A percentile compares a stretch with the other conserved stretches of the same genome.
Conservation (phyloP, 2,113 vertebrate species). For the Gasterosteus aculeatus region DNA sequence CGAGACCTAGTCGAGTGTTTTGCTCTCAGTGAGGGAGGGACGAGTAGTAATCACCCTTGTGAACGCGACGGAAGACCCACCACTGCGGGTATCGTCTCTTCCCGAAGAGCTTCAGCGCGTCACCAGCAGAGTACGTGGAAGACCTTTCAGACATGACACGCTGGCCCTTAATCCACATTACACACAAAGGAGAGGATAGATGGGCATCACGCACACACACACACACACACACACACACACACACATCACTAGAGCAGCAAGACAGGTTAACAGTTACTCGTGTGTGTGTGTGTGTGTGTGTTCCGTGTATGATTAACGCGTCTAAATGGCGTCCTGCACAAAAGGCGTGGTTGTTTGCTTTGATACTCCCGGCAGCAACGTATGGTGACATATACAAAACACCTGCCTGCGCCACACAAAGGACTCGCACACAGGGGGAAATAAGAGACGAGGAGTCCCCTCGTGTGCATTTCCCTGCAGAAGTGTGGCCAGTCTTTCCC, state of each 20-base stretch:
- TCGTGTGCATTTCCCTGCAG: not conserved
- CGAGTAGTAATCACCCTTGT: constrained; percentile 75
- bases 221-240: constrained; percentile 12
- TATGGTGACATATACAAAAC: constrained; percentile 24
- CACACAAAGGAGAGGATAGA: not conserved
- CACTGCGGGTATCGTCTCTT: constrained; percentile 72
- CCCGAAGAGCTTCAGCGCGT: constrained; percentile 50
- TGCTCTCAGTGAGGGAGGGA: constrained; percentile 11
- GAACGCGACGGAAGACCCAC: constrained; percentile 61
- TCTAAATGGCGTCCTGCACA: constrained; percentile 48
- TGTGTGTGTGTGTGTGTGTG: constrained; percentile 14
- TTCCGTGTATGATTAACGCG: constrained; percentile 60
- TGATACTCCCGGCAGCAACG: constrained; percentile 49
- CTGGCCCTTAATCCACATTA: constrained; percentile 18
- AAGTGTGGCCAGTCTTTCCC: constrained; percentile 6
- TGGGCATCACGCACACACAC: constrained; percentile 6
- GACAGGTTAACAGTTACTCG: constrained; percentile 45
- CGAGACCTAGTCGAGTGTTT: too few relatives aligned
- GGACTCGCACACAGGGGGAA: constrained; percentile 18
- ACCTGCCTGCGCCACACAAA: constrained; percentile 34
- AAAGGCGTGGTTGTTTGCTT: constrained; percentile 69
- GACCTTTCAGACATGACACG: constrained; percentile 19
- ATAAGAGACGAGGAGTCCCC: not conserved
- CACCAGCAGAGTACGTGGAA: constrained; percentile 17
- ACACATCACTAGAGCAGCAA: constrained; percentile 28